phyloP scores from a whole-genome alignment of 2,797 vertebrate genomes.

The Centroberyx gerrardi region DNA sequence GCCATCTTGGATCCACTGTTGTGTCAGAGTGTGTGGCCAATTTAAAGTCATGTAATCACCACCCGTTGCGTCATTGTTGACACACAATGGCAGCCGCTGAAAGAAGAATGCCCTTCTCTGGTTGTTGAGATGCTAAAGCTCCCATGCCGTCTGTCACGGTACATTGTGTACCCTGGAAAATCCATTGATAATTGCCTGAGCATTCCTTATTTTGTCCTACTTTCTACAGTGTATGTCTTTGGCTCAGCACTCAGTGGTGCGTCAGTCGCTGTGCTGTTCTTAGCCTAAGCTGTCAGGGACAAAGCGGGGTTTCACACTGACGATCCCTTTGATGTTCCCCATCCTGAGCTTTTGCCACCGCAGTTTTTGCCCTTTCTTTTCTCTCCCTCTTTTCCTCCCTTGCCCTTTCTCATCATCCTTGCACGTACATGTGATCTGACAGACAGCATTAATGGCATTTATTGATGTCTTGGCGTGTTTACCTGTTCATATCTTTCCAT shows the following conservation, averaged over 20 bases:
- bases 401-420: conserved; percentile 10
- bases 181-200: conserved; percentile 67
- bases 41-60: conserved; percentile 66
- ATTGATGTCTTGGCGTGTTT: conserved; percentile 54
- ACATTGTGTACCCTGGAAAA: conserved; percentile 51
- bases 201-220: conserved; percentile 71
- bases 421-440: conserved; percentile 46
- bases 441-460: conserved; percentile 41
- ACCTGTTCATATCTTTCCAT: conserved; percentile 35
- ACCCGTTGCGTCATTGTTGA: conserved; percentile 45
- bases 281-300: conserved; percentile 77
- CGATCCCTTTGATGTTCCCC: conserved; percentile 76
- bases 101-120: conserved; percentile 19
- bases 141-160: conserved; percentile 37
- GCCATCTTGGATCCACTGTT: conserved; percentile 85
- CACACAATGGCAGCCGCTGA: conserved; percentile 30
- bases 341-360: conserved; percentile 30
- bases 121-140: conserved; percentile 35
- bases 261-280: conserved; percentile 72
- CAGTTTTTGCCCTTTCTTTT: conserved; percentile 27
- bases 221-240: conserved; percentile 65
- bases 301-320: conserved; percentile 74
- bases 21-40: conserved; percentile 65
- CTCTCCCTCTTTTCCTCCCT: conserved; percentile 29
- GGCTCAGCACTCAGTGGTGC: conserved; percentile 64